Conservation (phyloP, 1,140 invertebrate genomes). For the Drosophila parabipectinata region DNA sequence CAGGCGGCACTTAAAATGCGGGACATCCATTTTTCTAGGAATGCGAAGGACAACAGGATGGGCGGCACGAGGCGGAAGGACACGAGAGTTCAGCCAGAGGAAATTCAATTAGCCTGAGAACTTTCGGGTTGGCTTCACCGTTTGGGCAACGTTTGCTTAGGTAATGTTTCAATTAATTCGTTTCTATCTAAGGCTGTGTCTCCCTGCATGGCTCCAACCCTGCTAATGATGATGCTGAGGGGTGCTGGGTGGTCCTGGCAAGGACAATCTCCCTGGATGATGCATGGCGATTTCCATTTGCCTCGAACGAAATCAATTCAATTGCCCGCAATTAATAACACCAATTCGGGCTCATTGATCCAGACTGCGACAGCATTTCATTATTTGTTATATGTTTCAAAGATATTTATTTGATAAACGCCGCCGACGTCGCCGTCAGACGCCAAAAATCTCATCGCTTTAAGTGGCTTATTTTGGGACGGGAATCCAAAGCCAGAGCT, state of each 20-base stretch:
- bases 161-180: constrained; percentile 82
- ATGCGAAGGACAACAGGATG: constrained; percentile 11
- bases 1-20: constrained; percentile 75
- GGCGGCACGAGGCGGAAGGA: constrained; percentile 25
- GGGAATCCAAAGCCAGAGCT: constrained; percentile 24
- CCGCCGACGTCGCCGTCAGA: constrained; percentile 70
- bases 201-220: constrained; percentile 15
- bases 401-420: constrained; percentile 81
- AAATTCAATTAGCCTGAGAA: constrained; percentile 76
- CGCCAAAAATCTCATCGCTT: constrained; percentile 81
- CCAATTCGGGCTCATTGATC: constrained; percentile 54
- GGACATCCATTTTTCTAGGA: constrained; percentile 75
- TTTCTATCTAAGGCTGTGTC: constrained; percentile 24
- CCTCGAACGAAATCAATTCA: constrained; percentile 67
- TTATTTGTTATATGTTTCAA: constrained; percentile 80
- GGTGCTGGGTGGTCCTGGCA: constrained; percentile 34
- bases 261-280: constrained; percentile 28
- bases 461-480: constrained; percentile 73
- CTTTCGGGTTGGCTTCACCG: constrained; percentile 43
- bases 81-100: constrained; percentile 56
- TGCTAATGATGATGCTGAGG: constrained; percentile 57
- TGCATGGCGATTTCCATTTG: constrained; percentile 37
- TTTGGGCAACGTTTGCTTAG: constrained; percentile 71
- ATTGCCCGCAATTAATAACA: constrained; percentile 77
- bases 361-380: constrained; percentile 70